These are phyloP conservation scores for Drosophila busckii DNA, from an alignment of 1,140 invertebrate species.

Conservation along the genomic window DNA sequence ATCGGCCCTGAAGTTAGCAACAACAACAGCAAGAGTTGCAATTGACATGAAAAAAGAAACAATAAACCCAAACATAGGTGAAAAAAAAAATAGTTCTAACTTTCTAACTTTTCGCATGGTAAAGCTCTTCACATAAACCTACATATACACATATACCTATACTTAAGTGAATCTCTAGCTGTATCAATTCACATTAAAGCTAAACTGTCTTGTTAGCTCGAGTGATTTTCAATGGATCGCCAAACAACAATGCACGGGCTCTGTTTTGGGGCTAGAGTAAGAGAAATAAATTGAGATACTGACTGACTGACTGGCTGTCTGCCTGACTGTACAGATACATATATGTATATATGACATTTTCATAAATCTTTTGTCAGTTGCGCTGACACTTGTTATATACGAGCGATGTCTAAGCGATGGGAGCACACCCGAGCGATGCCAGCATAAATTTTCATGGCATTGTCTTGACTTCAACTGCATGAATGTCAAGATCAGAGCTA, in stretches of 20 bases:
- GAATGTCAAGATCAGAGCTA: slow-evolving; percentile 42
- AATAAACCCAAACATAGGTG: too few relatives aligned
- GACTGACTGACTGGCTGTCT: too few relatives aligned
- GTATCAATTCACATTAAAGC: background rate
- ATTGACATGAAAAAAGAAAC: slow-evolving; percentile 11
- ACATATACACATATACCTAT: too few relatives aligned
- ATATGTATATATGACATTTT: slow-evolving; percentile 45
- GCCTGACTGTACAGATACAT: too few relatives aligned
- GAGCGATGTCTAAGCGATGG: background rate
- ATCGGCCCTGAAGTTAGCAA: slow-evolving; percentile 18
- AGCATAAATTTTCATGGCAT: slow-evolving; percentile 32
- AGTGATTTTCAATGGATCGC: slow-evolving; percentile 24
- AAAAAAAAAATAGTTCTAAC: too few relatives aligned
- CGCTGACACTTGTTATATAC: slow-evolving; percentile 1
- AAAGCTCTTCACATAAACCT: too few relatives aligned
- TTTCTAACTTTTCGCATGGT: too few relatives aligned
- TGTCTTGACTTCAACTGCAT: slow-evolving; percentile 17
- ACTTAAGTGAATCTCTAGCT: background rate
- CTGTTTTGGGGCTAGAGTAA: slow-evolving; percentile 18
- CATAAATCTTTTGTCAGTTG: slow-evolving; percentile 40
- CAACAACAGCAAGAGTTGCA: background rate
- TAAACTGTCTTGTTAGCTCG: background rate
- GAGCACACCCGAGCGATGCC: background rate
- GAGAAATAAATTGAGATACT: too few relatives aligned
- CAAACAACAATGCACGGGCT: slow-evolving; percentile 15